phyloP scores from a whole-genome alignment of 1,140 invertebrate genomes.

The Drosophila orena region DNA sequence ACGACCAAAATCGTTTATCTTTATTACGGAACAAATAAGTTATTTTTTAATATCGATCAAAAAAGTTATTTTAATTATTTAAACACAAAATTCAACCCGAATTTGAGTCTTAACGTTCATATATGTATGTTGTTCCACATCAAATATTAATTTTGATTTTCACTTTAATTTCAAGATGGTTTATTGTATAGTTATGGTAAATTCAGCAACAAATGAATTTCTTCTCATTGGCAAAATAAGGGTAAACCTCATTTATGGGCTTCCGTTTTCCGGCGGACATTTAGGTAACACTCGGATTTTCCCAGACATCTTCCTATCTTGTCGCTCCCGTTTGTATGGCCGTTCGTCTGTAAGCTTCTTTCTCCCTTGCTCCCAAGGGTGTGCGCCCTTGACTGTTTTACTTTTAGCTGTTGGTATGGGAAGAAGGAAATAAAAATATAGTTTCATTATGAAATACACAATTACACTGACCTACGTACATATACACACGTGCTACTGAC shows the following conservation, averaged over 20 bases:
- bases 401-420: slow-evolving; percentile 22
- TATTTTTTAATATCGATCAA: no score
- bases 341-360: neutral
- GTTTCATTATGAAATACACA: slow-evolving; percentile 45
- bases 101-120: no score
- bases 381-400: slow-evolving; percentile 48
- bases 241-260: no score
- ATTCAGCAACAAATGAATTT: neutral
- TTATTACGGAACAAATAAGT: neutral
- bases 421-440: slow-evolving; percentile 40
- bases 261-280: neutral
- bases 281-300: slow-evolving; percentile 7
- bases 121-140: no score
- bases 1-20: no score
- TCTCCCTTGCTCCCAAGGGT: slow-evolving; percentile 18
- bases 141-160: no score
- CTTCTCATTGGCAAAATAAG: slow-evolving; percentile 27
- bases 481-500: neutral
- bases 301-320: slow-evolving; percentile 2
- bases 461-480: neutral
- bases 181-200: no score
- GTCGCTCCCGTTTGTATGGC: neutral
- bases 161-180: no score
- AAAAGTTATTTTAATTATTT: no score
- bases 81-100: no score